Evolutionary conservation across 2,113 vertebrate genomes (phyloP).

Genomic region (Microtus oregoni): DNA sequence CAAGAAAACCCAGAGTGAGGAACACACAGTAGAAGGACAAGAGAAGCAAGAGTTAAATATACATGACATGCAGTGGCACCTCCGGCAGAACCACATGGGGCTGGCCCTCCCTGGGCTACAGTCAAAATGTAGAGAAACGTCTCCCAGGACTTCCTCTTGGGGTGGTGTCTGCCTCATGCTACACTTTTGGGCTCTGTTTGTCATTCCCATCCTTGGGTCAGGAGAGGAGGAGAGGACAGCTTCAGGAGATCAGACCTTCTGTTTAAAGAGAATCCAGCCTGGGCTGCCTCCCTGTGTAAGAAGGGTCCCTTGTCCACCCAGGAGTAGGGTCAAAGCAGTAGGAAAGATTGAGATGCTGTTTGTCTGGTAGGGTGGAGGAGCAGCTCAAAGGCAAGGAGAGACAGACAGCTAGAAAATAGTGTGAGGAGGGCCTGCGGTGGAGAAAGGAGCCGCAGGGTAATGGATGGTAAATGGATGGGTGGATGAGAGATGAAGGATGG

Average conservation of each 20-base stretch:
- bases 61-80: fast-evolving
- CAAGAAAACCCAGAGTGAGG: background rate
- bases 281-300: background rate
- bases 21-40: background rate
- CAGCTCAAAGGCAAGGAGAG: background rate
- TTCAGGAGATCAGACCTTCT: background rate
- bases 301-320: background rate
- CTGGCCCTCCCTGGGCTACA: background rate
- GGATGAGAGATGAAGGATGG: background rate
- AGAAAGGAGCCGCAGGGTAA: background rate
- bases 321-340: too few relatives aligned
- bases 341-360: background rate
- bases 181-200: background rate
- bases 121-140: background rate
- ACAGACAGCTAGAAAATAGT: background rate
- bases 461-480: background rate
- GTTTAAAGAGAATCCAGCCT: background rate
- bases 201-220: background rate
- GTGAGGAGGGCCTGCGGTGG: background rate
- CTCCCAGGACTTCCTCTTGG: background rate
- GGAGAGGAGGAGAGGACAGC: background rate
- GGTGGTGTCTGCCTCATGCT: background rate
- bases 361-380: background rate
- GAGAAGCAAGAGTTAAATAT: background rate
- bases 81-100: background rate